phyloP scores from a whole-genome alignment of 35 echinoderm and acorn worm genomes.

The Ptychodera flava region DNA sequence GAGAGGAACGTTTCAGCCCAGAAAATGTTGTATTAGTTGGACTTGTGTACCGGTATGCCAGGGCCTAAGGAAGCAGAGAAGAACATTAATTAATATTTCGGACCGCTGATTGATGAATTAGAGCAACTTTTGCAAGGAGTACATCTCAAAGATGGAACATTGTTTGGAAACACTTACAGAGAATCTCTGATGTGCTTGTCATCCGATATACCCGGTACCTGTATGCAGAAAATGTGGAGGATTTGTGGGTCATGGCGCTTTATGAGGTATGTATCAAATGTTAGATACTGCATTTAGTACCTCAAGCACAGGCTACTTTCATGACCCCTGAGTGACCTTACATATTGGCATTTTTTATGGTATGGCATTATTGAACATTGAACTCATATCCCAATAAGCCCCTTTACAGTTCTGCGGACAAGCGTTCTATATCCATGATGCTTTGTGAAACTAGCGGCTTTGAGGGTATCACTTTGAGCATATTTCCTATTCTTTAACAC shows the following conservation, averaged over 20 bases:
- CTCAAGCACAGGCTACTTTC: too few relatives aligned
- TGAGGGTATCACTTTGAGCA: too few relatives aligned
- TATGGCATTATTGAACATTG: too few relatives aligned
- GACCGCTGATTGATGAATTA: background rate
- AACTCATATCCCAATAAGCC: too few relatives aligned
- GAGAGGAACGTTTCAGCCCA: background rate
- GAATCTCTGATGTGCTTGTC: background rate
- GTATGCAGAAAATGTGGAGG: background rate
- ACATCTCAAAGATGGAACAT: background rate
- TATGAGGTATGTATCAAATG: background rate
- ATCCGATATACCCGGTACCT: background rate
- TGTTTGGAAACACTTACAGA: background rate
- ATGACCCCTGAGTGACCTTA: too few relatives aligned
- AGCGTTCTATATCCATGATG: too few relatives aligned
- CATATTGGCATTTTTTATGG: too few relatives aligned
- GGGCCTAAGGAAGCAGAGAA: background rate
- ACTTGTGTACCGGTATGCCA: background rate
- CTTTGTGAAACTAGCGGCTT: too few relatives aligned
- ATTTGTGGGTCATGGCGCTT: background rate
- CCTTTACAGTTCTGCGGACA: too few relatives aligned
- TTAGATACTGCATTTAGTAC: too few relatives aligned
- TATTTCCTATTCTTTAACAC: too few relatives aligned
- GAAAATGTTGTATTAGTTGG: background rate
- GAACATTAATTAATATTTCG: background rate
- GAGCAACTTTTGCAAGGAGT: background rate